Evolutionary conservation across 1,140 invertebrate species (phyloP).

Genomic region (Oryzaephilus surinamensis): DNA sequence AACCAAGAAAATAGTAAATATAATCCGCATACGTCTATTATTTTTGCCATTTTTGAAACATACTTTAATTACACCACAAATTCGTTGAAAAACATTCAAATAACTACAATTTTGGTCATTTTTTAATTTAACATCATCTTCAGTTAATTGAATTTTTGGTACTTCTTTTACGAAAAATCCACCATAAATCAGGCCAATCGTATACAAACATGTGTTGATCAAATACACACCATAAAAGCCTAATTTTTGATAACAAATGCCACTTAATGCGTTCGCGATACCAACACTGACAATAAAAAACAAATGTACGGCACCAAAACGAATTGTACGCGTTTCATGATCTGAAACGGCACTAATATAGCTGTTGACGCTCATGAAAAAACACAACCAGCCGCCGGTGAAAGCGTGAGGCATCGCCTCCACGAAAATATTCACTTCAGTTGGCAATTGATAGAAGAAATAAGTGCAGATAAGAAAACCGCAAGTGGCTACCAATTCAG

Average conservation of each 20-base stretch:
- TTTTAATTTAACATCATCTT: conserved; percentile 1
- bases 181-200: conserved; percentile 24
- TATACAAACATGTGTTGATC: conserved; percentile 32
- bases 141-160: too few species aligned
- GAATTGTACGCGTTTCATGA: conserved; percentile 46
- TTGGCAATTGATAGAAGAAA: conserved; percentile 39
- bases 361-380: conserved; percentile 52
- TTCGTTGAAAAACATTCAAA: conserved; percentile 26
- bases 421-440: conserved; percentile 42
- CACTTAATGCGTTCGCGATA: conserved; percentile 44
- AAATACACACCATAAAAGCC: conserved; percentile 48
- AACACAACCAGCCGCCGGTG: conserved; percentile 46
- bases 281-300: conserved; percentile 38
- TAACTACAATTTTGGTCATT: conserved; percentile 14
- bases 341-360: conserved; percentile 49
- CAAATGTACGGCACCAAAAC: conserved; percentile 42
- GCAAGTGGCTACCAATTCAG: conserved; percentile 34
- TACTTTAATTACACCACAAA: conserved; percentile 24
- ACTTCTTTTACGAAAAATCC: conserved; percentile 23
- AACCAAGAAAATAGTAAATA: conserved; percentile 25
- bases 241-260: conserved; percentile 41
- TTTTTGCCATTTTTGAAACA: conserved; percentile 21
- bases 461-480: conserved; percentile 27
- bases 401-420: conserved; percentile 46
- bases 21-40: conserved; percentile 21